Evolutionary conservation across 30 jellyfish, hydroid and myxozoan genomes (phyloP).

Genomic region (Chrysaora quinquecirrha): DNA sequence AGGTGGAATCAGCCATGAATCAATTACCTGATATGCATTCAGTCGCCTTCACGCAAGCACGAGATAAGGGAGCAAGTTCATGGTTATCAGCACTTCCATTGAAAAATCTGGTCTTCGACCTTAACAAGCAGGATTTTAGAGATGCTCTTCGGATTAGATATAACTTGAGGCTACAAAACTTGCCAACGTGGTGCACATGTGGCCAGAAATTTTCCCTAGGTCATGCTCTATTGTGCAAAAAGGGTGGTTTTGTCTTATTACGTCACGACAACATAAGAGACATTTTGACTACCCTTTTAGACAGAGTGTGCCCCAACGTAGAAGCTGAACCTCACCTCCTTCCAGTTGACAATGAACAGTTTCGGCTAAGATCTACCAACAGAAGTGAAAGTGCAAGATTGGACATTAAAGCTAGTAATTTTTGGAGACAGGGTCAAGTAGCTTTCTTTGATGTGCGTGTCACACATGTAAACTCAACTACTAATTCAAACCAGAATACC

Average conservation of each 20-base stretch:
- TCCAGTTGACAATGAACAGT: constrained; percentile 15
- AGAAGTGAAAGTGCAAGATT: constrained; percentile 17
- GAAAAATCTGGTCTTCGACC: constrained; percentile 14
- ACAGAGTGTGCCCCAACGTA: constrained; percentile 20
- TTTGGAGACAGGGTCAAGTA: constrained; percentile 32
- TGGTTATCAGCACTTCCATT: constrained; percentile 24
- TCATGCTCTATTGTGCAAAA: constrained; percentile 25
- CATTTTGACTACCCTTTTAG: constrained; percentile 8
- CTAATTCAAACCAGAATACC: background rate
- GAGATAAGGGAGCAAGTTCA: constrained; percentile 22
- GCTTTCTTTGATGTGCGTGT: constrained; percentile 27
- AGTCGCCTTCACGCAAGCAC: constrained; percentile 14
- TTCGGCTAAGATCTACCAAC: constrained; percentile 17
- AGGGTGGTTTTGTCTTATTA: constrained; percentile 22
- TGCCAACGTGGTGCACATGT: constrained; percentile 22
- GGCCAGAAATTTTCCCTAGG: constrained; percentile 19
- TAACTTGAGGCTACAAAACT: constrained; percentile 5
- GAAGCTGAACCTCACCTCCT: constrained; percentile 23
- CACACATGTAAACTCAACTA: constrained; percentile 16
- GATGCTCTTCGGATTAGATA: constrained; percentile 30
- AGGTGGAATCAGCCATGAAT: constrained; percentile 21
- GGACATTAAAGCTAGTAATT: constrained; percentile 15
- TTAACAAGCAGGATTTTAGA: constrained; percentile 25
- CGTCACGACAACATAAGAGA: constrained; percentile 16
- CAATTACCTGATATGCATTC: constrained; percentile 11